Percentiles rank a stretch among this genome's conserved stretches.
Evolutionary conservation across 2,888 invertebrate genomes (phyloP).

Genomic region (Brachylomia viminalis): DNA sequence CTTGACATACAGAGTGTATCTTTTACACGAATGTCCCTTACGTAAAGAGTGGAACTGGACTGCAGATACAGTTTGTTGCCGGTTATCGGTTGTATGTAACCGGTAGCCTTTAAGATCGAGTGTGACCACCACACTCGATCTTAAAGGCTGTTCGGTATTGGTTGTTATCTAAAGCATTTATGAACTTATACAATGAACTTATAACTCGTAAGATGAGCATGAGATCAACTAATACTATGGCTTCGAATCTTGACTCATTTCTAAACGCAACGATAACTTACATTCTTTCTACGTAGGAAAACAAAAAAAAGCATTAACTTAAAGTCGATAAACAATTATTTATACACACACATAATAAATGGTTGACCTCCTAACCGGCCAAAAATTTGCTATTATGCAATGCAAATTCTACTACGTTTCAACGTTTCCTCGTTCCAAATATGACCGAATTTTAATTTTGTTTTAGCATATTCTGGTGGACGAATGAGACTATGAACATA

Average conservation of each 20-base stretch:
- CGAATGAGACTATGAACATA: constrained; percentile 99
- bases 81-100: constrained; percentile 26
- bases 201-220: constrained; percentile 2
- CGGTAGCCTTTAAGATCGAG: constrained; percentile 34
- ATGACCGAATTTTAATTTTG: constrained; percentile 56
- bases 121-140: too few relatives aligned
- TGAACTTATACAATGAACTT: neutral
- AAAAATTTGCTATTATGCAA: constrained; percentile 46
- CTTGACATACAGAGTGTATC: constrained; percentile 43
- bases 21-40: constrained; percentile 25
- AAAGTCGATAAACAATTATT: constrained; percentile 14
- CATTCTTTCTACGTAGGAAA: neutral
- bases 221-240: neutral
- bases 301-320: constrained; percentile 9
- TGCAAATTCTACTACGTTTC: constrained; percentile 34
- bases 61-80: constrained; percentile 27
- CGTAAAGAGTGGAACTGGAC: constrained; percentile 27
- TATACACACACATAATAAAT: constrained; percentile 12
- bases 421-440: constrained; percentile 38
- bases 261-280: neutral
- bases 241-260: neutral
- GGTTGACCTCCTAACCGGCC: constrained; percentile 41
- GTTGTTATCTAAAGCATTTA: neutral
- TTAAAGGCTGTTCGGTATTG: too few relatives aligned
- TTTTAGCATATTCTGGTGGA: constrained; percentile 98